phyloP scores from a whole-genome alignment of 2,113 vertebrate genomes.

The Ophthalmolycus amberensis region DNA sequence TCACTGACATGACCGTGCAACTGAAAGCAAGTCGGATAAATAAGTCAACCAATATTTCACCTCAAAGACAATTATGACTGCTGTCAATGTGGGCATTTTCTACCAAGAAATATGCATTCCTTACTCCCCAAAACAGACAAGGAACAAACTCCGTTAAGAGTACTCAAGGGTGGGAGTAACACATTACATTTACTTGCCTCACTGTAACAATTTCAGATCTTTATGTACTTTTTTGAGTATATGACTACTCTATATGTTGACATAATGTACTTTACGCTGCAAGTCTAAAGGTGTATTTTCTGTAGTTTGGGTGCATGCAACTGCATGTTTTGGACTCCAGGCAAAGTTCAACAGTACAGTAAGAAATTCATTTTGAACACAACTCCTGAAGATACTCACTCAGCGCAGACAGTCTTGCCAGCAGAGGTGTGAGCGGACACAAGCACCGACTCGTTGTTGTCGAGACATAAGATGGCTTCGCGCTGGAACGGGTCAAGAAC shows the following conservation, averaged over 20 bases:
- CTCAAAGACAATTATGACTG: not conserved
- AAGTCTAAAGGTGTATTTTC: not conserved
- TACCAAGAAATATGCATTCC: not conserved
- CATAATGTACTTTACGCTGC: not conserved
- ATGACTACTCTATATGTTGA: not conserved
- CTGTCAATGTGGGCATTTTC: not conserved
- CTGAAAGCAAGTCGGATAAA: not conserved
- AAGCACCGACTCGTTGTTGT: conserved; percentile 98
- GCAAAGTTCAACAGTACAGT: not conserved
- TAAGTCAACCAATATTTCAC: not conserved
- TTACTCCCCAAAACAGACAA: too few species aligned
- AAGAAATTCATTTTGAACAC: not conserved
- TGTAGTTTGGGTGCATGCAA: not conserved
- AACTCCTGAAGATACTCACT: conserved; percentile 85
- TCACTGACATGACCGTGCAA: not conserved
- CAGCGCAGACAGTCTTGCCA: conserved; percentile 99
- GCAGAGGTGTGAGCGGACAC: conserved; percentile 98
- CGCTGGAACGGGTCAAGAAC: conserved; percentile 97
- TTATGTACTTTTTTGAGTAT: not conserved
- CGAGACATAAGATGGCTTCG: conserved; percentile 95
- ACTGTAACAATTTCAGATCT: not conserved
- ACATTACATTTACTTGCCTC: not conserved
- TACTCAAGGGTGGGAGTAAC: not conserved
- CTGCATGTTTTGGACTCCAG: not conserved
- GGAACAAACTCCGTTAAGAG: not conserved